These are phyloP conservation scores for Tiliqua scincoides DNA, from an alignment of 2,113 vertebrate species.

Conservation along the genomic window DNA sequence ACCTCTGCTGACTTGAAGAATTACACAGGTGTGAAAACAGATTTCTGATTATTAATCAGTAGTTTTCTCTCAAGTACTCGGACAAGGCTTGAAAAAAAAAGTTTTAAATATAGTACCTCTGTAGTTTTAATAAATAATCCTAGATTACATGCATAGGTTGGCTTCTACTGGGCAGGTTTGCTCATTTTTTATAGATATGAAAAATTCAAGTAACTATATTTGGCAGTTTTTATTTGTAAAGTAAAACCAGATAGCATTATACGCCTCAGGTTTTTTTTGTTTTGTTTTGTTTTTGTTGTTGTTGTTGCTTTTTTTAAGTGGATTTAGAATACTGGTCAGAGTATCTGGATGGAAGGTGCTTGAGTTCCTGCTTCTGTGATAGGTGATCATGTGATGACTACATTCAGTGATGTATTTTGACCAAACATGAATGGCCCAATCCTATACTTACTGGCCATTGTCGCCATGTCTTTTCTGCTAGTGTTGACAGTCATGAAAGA, in stretches of 20 bases:
- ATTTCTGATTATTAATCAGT: slow-evolving; percentile 30
- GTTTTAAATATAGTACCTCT: slow-evolving; percentile 34
- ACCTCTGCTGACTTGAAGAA: slow-evolving; percentile 37
- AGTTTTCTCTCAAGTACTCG: slow-evolving; percentile 5
- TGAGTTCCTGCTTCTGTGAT: background rate
- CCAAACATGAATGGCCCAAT: background rate
- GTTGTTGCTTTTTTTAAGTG: too few relatives aligned
- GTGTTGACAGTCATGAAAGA: too few relatives aligned
- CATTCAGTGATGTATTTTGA: background rate
- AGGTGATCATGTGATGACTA: background rate
- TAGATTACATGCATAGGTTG: background rate
- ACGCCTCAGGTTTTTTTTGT: background rate
- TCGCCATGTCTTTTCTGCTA: too few relatives aligned
- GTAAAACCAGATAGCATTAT: background rate
- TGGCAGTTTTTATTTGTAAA: background rate
- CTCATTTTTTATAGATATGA: background rate
- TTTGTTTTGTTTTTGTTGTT: too few relatives aligned
- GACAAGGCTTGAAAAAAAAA: slow-evolving; percentile 1
- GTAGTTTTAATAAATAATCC: slow-evolving; percentile 14
- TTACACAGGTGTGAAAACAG: slow-evolving; percentile 14
- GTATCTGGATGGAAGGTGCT: background rate
- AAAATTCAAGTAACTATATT: background rate
- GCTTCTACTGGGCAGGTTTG: background rate
- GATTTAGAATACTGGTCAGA: background rate
- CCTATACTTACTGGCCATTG: too few relatives aligned